A percentile compares a stretch with the other conserved stretches of the same genome.
Conservation (phyloP, 2,113 vertebrate genomes). For the Hyperoodon ampullatus region DNA sequence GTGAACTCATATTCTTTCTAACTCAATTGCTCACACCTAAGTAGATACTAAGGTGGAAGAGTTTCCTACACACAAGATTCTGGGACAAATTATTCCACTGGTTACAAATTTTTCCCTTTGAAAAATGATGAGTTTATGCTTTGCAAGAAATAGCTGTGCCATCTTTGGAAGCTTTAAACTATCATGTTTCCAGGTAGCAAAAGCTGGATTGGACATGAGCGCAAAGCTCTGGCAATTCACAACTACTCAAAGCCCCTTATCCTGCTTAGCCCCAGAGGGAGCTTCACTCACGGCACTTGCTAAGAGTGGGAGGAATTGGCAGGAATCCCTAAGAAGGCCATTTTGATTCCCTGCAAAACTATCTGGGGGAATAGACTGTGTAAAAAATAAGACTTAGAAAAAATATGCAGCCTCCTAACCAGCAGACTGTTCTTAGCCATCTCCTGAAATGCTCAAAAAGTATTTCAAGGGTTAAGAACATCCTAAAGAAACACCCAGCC, state of each 20-base stretch:
- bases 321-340: background rate
- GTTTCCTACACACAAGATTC: background rate
- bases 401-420: background rate
- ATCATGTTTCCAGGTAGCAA: background rate
- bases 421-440: background rate
- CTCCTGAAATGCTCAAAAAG: background rate
- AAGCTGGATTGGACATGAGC: accelerated
- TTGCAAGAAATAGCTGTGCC: background rate
- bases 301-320: background rate
- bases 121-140: background rate
- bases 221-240: background rate
- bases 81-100: background rate
- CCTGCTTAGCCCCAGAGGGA: background rate
- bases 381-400: background rate
- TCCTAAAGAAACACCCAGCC: background rate
- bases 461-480: background rate
- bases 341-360: background rate
- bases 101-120: background rate
- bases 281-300: background rate
- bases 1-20: background rate
- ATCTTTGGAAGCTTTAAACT: background rate
- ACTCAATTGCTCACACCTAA: background rate
- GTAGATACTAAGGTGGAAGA: background rate
- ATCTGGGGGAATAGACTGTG: background rate
- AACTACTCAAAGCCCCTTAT: background rate